These are phyloP conservation scores for Panagrolaimus sp. DNA, from an alignment of 1,140 invertebrate genomes.

Conservation along the genomic window DNA sequence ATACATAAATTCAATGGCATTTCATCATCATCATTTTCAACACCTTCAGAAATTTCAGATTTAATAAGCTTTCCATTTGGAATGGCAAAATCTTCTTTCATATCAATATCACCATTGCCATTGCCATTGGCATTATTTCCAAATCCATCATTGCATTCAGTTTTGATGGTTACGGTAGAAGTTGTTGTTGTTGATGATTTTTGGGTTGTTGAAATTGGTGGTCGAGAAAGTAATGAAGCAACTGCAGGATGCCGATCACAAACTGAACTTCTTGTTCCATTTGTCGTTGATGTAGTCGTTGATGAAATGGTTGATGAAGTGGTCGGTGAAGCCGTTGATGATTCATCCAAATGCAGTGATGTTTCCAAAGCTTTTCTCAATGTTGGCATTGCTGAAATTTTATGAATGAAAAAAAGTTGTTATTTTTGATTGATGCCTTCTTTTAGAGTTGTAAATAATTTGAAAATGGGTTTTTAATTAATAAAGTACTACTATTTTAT, in stretches of 20 bases:
- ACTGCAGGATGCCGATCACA: conserved; percentile 17
- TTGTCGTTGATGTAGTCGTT: neutral
- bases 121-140: too few relatives aligned
- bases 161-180: neutral
- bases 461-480: too few relatives aligned
- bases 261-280: neutral
- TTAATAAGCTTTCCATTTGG: neutral
- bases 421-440: too few relatives aligned
- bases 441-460: too few relatives aligned
- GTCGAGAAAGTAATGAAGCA: conserved; percentile 5
- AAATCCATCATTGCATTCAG: neutral
- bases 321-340: neutral
- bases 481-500: too few relatives aligned
- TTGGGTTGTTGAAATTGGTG: neutral
- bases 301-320: neutral
- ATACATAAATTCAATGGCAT: conserved; percentile 24
- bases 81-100: neutral
- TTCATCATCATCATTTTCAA: conserved; percentile 22
- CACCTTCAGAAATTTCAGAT: conserved; percentile 1
- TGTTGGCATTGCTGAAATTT: too few relatives aligned
- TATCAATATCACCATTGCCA: neutral
- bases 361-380: too few relatives aligned
- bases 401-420: too few relatives aligned
- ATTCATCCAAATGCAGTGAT: too few relatives aligned
- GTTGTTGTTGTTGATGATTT: neutral